Evolutionary conservation across 2,797 vertebrate species (phyloP), one percentile per base, ranked within the genome.

Genomic region (Staurois parvus): DNA sequence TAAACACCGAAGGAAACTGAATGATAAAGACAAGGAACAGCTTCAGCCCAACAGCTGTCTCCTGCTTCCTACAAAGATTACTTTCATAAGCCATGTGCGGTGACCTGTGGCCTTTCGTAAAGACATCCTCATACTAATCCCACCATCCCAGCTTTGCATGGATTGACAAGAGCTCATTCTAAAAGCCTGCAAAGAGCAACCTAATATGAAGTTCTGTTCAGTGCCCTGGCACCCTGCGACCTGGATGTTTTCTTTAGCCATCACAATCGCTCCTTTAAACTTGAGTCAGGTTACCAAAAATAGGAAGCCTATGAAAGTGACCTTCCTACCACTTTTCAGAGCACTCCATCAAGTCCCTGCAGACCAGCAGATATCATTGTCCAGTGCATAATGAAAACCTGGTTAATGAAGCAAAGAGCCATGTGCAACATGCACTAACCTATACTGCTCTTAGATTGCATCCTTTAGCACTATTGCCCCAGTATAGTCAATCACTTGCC

Each of bases 61-160:
- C 78, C 40, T 15, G 84, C 84, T 85, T 81, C 84, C 84, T 85
- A 80, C 76, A 73, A 75, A 75, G 84, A 85, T 85, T 80, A 85
- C 84, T 80, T 80, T 85, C 77, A 85, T 85, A 85, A 85, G 78
- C 84, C 72, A n/a, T 81, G 78, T 81, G 78, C 45, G 40, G 78
- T 72, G 84, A 85, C 78, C 84, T 76, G 11, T 76, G 72, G 66
- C 84, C 84, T 76, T 80, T 66, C 26, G 30, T 70, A 81, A 85
- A 85, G 84, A 81, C 72, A 67, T 81, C 84, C 72, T 81, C 28
- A 62, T 69, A 75, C 70, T 85, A 85, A 85, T 85, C 84, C 84
- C 30, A 85, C 84, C 77, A 80, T 69, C 59, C 68, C 52, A 80
- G 72, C 52, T 34, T 4, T 13, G 56, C 83, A 79, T 66, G 72